Conservation (phyloP, 2,113 vertebrate genomes). For the Mola mola region DNA sequence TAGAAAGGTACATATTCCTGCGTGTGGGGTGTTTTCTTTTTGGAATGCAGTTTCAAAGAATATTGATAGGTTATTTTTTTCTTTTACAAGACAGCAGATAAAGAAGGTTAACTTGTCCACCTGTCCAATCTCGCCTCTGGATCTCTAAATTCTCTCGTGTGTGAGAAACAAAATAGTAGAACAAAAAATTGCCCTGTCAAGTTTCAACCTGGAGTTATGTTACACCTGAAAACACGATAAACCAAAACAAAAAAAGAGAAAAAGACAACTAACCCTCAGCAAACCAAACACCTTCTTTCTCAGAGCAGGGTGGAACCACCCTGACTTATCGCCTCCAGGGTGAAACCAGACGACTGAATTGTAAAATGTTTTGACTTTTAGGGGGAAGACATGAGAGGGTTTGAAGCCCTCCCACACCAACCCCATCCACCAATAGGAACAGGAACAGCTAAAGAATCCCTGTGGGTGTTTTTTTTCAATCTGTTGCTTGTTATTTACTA, state of each 20-base stretch:
- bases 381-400: constrained; percentile 9
- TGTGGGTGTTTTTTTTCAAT: constrained; percentile 20
- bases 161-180: constrained; percentile 28
- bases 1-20: constrained; percentile 68
- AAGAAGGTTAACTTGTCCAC: constrained; percentile 77
- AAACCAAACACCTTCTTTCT: constrained; percentile 38
- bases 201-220: constrained; percentile 64
- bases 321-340: constrained; percentile 37
- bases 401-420: constrained; percentile 12
- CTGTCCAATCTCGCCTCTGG: constrained; percentile 69
- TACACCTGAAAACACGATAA: constrained; percentile 40
- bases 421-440: too few relatives aligned
- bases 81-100: constrained; percentile 61
- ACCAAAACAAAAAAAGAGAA: neutral
- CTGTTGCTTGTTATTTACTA: constrained; percentile 18
- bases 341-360: constrained; percentile 60
- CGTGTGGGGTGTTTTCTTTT: constrained; percentile 38
- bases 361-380: constrained; percentile 38
- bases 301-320: constrained; percentile 49
- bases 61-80: constrained; percentile 32
- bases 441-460: constrained; percentile 11
- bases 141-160: constrained; percentile 52
- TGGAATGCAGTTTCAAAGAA: constrained; percentile 67
- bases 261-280: neutral
- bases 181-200: constrained; percentile 28